These are phyloP conservation scores for Phyto melanocephala DNA, from an alignment of 2,888 invertebrate species.

Conservation along the genomic window DNA sequence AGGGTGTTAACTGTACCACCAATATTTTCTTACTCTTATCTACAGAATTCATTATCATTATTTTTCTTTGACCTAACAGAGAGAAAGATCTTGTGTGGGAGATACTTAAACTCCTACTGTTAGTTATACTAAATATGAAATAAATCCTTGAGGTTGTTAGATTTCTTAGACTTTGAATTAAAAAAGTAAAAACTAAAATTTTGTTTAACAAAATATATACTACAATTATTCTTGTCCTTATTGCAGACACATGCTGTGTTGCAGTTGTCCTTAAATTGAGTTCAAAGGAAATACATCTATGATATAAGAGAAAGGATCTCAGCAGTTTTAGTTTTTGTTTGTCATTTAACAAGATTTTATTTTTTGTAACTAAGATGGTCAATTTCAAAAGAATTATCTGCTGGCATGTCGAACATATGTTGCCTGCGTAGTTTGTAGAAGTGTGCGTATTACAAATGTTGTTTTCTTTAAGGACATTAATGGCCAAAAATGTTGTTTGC, in stretches of 20 bases:
- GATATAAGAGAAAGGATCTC: constrained; percentile 10
- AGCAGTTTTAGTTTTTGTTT: constrained; percentile 18
- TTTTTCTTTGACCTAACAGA: not conserved
- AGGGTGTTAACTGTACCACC: constrained; percentile 42
- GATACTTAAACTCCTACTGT: constrained; percentile 61
- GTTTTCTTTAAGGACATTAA: constrained; percentile 35
- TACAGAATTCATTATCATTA: no score
- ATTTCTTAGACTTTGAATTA: not conserved
- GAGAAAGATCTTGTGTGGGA: constrained; percentile 47
- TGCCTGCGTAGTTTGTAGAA: constrained; percentile 18
- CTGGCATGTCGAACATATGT: constrained; percentile 49
- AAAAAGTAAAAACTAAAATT: not conserved
- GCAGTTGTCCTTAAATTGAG: constrained; percentile 64
- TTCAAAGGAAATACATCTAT: constrained; percentile 6
- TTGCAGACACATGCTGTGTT: constrained; percentile 66
- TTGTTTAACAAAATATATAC: not conserved
- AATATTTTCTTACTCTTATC: not conserved
- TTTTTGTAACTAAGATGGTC: not conserved
- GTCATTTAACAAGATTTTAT: constrained; percentile 22
- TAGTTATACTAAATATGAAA: constrained; percentile 1
- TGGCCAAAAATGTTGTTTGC: constrained; percentile 17
- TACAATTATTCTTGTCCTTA: constrained; percentile 41
- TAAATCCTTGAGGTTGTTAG: not conserved
- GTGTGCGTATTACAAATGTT: constrained; percentile 22
- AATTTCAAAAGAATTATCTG: constrained; percentile 33